phyloP scores from a whole-genome alignment of 2,797 vertebrate genomes.

The Mareca strepera region DNA sequence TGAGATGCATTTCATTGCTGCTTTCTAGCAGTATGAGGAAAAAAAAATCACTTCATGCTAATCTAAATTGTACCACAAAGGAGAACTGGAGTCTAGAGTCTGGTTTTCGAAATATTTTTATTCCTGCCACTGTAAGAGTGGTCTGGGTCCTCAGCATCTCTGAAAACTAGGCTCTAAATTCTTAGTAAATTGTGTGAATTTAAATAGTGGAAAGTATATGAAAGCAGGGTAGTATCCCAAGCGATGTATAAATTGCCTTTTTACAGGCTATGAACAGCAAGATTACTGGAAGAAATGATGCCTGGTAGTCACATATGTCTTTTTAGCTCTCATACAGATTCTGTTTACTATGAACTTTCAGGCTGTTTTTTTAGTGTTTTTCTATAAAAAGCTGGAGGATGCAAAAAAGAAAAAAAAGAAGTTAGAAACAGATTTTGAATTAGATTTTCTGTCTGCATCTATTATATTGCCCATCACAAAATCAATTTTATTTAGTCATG shows the following conservation, averaged over 20 bases:
- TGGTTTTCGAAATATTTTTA: neutral
- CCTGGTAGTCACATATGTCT: rapidly evolving
- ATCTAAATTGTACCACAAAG: neutral
- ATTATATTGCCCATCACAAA: neutral
- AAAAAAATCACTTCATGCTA: neutral
- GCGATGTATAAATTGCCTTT: neutral
- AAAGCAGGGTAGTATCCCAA: neutral
- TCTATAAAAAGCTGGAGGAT: neutral
- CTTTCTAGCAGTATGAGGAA: neutral
- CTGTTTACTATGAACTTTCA: neutral
- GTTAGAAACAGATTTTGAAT: neutral
- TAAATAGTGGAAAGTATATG: neutral
- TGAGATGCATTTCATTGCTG: neutral
- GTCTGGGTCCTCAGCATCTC: neutral
- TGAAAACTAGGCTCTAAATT: neutral
- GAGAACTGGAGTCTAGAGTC: neutral
- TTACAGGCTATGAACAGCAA: neutral
- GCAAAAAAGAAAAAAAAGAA: neutral
- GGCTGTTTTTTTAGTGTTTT: neutral
- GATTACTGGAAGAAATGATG: neutral
- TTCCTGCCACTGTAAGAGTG: neutral
- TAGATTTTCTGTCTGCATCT: neutral
- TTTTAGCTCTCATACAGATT: neutral
- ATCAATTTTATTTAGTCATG: neutral
- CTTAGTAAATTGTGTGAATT: neutral